A percentile compares a stretch with the other conserved stretches of the same genome.
Conservation (phyloP, 2,113 vertebrate genomes). For the Nibea coibor region DNA sequence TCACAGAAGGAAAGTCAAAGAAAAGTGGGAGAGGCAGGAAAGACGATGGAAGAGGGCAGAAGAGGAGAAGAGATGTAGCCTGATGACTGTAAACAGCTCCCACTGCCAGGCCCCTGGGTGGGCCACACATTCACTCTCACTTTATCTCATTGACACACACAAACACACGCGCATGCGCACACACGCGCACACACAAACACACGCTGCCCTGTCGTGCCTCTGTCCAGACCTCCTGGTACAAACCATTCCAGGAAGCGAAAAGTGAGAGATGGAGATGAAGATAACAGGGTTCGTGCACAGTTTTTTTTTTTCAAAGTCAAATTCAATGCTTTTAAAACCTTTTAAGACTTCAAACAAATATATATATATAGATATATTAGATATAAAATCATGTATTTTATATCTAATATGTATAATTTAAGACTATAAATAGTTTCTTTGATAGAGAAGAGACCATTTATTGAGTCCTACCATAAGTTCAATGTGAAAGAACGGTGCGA, state of each 20-base stretch:
- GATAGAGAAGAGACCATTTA: too few species aligned
- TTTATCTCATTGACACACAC: constrained; percentile 70
- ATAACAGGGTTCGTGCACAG: neutral
- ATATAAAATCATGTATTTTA: too few species aligned
- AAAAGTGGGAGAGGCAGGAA: constrained; percentile 60
- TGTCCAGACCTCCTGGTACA: constrained; percentile 63
- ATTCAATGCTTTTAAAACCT: too few species aligned
- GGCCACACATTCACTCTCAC: constrained; percentile 76
- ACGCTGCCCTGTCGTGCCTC: constrained; percentile 56
- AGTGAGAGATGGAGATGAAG: constrained; percentile 51
- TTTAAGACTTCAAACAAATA: too few species aligned
- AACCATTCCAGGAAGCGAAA: constrained; percentile 59
- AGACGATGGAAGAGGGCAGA: constrained; percentile 49
- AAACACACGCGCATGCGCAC: constrained; percentile 44
- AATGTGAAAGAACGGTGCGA: too few species aligned
- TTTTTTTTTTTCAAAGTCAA: too few species aligned
- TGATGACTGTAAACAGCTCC: constrained; percentile 78
- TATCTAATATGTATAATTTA: too few species aligned
- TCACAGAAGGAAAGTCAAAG: constrained; percentile 29
- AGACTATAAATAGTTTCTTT: too few species aligned
- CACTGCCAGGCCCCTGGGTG: constrained; percentile 79
- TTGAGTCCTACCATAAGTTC: too few species aligned
- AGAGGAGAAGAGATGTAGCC: constrained; percentile 64
- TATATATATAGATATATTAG: too few species aligned
- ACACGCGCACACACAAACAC: neutral